A percentile compares a stretch with the other conserved stretches of the same genome.
phyloP scores from a whole-genome alignment of 2,888 invertebrate genomes.

The Erebia palarica region DNA sequence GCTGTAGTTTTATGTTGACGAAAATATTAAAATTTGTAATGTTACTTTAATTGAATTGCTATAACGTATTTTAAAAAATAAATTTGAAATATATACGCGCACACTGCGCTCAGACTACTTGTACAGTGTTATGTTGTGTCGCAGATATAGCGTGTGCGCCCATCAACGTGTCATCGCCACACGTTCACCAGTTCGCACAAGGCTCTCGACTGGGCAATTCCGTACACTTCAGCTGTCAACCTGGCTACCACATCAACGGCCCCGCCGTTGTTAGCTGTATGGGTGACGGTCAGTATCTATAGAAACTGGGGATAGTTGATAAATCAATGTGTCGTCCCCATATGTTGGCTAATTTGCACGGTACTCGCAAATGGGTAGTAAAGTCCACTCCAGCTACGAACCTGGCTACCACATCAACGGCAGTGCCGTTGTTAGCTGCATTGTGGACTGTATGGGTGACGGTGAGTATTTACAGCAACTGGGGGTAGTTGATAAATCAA shows the following conservation, averaged over 20 bases:
- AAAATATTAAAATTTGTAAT: no score
- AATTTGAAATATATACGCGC: no score
- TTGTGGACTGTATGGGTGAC: no score
- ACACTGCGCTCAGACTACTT: no score
- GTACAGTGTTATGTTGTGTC: slow-evolving; percentile 17
- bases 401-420: slow-evolving; percentile 91
- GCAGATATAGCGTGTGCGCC: slow-evolving; percentile 85
- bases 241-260: slow-evolving; percentile 90
- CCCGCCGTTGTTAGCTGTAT: neutral
- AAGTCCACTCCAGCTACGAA: slow-evolving; percentile 89
- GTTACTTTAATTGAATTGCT: no score
- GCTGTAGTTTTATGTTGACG: no score
- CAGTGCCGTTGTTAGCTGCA: neutral
- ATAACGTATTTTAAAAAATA: no score
- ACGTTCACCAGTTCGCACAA: slow-evolving; percentile 87
- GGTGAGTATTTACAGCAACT: slow-evolving; percentile 66
- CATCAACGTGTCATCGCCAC: slow-evolving; percentile 82
- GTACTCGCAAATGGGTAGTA: no score
- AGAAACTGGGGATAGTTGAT: no score
- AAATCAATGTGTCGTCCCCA: no score
- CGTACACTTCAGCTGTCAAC: slow-evolving; percentile 88
- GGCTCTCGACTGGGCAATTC: slow-evolving; percentile 90
- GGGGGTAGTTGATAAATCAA: no score
- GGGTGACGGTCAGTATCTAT: slow-evolving; percentile 66
- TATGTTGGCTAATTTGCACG: no score